Conservation (phyloP, 2,888 invertebrate genomes). For the Euplagia quadripunctaria region DNA sequence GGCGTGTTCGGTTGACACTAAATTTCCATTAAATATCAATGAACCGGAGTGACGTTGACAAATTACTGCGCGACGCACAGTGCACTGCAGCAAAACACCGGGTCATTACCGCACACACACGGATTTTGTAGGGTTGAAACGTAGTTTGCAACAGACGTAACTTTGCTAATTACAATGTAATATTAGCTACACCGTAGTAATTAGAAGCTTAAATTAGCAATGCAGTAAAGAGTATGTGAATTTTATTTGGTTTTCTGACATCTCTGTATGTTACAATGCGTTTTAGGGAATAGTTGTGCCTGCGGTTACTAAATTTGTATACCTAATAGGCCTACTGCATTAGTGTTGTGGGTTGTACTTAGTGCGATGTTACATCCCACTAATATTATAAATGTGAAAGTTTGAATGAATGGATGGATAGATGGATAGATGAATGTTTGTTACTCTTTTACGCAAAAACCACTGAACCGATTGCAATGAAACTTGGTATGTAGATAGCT, state of each 20-base stretch:
- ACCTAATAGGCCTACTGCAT: no score
- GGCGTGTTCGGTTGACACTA: conserved; percentile 73
- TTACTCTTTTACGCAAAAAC: no score
- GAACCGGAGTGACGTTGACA: conserved; percentile 71
- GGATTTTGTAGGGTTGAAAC: conserved; percentile 45
- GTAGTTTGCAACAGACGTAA: conserved; percentile 27
- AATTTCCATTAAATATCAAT: conserved; percentile 76
- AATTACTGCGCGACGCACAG: conserved; percentile 64
- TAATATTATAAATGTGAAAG: no score
- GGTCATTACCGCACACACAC: conserved; percentile 43
- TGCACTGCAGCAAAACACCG: conserved; percentile 40
- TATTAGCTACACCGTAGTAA: conserved; percentile 21
- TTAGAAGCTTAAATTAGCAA: conserved; percentile 26
- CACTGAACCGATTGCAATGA: no score
- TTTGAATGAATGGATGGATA: no score
- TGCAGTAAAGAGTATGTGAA: not conserved
- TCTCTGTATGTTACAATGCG: not conserved
- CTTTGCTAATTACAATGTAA: conserved; percentile 27
- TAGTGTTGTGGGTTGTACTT: not conserved
- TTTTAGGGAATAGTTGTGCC: not conserved
- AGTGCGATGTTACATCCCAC: no score
- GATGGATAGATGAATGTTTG: no score
- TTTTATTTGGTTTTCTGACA: not conserved
- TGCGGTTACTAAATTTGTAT: not conserved
- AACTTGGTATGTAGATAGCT: no score